phyloP scores from a whole-genome alignment of 2,888 invertebrate species.

The Anticlea derivata region DNA sequence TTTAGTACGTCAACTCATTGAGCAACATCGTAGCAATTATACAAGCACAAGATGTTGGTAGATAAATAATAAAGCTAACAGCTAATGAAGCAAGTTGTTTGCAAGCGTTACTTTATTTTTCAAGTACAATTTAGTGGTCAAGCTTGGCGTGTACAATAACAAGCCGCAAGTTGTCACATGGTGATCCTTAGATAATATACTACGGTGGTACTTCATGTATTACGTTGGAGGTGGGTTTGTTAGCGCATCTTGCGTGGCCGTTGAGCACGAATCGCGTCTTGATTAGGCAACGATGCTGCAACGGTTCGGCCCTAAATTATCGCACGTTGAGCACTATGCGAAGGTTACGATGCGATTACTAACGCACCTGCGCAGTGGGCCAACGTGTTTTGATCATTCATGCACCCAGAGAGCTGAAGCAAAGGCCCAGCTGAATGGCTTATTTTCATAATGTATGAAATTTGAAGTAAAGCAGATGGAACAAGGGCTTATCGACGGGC shows the following conservation, averaged over 20 bases:
- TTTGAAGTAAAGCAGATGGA: neutral
- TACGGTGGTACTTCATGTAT: no score
- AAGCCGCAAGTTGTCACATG: constrained; percentile 36
- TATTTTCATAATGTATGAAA: constrained; percentile 11
- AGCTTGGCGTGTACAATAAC: constrained; percentile 40
- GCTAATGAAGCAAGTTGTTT: constrained; percentile 17
- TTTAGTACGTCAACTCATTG: constrained; percentile 27
- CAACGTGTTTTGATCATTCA: constrained; percentile 1
- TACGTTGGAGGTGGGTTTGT: constrained; percentile 60
- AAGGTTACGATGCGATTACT: constrained; percentile 16
- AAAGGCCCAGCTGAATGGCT: no score
- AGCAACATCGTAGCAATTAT: constrained; percentile 18
- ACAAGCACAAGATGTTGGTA: constrained; percentile 5
- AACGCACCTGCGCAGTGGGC: neutral
- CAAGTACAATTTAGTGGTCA: constrained; percentile 28
- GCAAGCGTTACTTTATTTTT: constrained; percentile 24
- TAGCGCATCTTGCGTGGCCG: constrained; percentile 64
- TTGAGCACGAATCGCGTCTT: constrained; percentile 50
- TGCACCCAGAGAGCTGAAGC: neutral
- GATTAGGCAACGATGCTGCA: constrained; percentile 60
- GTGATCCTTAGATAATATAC: no score
- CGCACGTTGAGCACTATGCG: constrained; percentile 23
- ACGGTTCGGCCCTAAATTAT: constrained; percentile 48
- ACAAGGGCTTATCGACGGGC: no score
- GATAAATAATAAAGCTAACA: constrained; percentile 20